Percentiles rank a stretch among this genome's conserved stretches.
Evolutionary conservation across 1,140 invertebrate species (phyloP).

Genomic region (Scaptomyza pallida): DNA sequence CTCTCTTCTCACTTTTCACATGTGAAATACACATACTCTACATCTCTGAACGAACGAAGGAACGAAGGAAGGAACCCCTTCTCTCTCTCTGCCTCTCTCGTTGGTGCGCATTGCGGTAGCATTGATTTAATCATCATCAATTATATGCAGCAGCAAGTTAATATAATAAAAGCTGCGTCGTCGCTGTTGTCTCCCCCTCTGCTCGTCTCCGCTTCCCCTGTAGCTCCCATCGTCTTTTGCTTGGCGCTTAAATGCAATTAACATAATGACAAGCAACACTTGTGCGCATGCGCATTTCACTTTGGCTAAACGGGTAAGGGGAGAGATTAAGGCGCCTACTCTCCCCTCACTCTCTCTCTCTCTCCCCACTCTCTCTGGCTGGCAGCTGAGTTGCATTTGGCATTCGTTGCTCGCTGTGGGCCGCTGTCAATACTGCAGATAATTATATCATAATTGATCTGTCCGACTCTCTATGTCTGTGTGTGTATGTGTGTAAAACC

Average conservation of each 20-base stretch:
- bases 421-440: slow-evolving; percentile 75
- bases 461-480: neutral
- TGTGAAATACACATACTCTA: too few relatives aligned
- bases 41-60: too few relatives aligned
- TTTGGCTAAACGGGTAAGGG: slow-evolving; percentile 8
- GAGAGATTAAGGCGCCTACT: neutral
- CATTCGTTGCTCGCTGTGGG: slow-evolving; percentile 17
- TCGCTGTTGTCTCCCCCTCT: slow-evolving; percentile 1
- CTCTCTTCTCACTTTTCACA: neutral
- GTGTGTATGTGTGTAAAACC: slow-evolving; percentile 49
- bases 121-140: slow-evolving; percentile 83
- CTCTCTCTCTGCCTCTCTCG: neutral
- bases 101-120: slow-evolving; percentile 72
- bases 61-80: too few relatives aligned
- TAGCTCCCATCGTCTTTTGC: neutral
- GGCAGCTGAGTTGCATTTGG: neutral
- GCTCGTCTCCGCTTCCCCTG: neutral
- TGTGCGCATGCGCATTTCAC: slow-evolving; percentile 80
- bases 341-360: neutral
- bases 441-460: slow-evolving; percentile 81
- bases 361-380: neutral
- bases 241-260: slow-evolving; percentile 81
- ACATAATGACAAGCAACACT: slow-evolving; percentile 82
- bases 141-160: slow-evolving; percentile 82
- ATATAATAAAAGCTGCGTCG: slow-evolving; percentile 74